Conservation (phyloP, 1,140 invertebrate species). For the Chrysoperla carnea region DNA sequence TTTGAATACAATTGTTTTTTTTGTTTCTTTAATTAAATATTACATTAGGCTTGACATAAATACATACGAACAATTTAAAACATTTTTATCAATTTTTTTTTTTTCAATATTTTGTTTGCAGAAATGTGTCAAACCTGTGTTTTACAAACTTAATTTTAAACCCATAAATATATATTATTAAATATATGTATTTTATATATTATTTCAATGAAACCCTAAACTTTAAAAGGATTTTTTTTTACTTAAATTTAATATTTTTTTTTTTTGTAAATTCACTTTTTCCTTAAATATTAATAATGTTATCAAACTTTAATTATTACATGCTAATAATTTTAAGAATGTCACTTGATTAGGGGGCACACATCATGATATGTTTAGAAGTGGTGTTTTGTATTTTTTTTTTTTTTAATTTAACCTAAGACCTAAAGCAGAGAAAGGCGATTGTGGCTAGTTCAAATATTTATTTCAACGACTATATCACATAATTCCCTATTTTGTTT, state of each 20-base stretch:
- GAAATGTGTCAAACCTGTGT: no score
- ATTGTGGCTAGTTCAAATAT: constrained; percentile 22
- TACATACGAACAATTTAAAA: background rate
- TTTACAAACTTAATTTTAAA: background rate
- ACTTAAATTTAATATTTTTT: constrained; percentile 6
- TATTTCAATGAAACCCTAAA: background rate
- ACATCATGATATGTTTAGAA: constrained; percentile 30
- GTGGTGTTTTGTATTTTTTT: constrained; percentile 18
- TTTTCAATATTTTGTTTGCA: no score
- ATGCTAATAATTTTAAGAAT: constrained; percentile 25
- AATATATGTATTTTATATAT: background rate
- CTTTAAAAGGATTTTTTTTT: background rate
- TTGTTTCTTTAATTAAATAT: background rate
- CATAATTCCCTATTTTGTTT: constrained; percentile 10
- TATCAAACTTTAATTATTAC: constrained; percentile 24
- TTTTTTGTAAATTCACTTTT: constrained; percentile 19
- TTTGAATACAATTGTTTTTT: background rate
- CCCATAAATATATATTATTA: background rate
- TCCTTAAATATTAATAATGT: constrained; percentile 15
- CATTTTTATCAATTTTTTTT: background rate
- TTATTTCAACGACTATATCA: constrained; percentile 16
- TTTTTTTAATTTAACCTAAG: constrained; percentile 14
- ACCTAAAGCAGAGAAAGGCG: constrained; percentile 26
- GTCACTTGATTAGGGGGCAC: constrained; percentile 27
- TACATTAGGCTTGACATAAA: background rate